Evolutionary conservation across 1,140 invertebrate genomes (phyloP).

Genomic region (Berghia stephanieae): DNA sequence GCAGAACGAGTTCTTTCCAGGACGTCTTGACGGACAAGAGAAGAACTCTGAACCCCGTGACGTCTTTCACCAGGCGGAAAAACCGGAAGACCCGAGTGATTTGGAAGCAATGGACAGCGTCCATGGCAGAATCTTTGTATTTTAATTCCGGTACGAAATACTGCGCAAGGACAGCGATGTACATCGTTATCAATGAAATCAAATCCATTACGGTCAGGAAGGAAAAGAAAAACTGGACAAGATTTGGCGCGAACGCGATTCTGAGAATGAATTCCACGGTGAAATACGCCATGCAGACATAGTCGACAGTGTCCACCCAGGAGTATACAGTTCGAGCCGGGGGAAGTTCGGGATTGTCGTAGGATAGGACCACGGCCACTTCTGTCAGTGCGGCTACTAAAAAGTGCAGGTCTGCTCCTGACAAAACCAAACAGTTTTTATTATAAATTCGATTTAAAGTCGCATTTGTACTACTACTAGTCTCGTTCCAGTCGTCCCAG

Average conservation of each 20-base stretch:
- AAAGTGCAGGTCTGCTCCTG: too few species aligned
- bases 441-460: too few species aligned
- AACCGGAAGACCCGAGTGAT: slow-evolving; percentile 98
- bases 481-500: too few species aligned
- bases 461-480: too few species aligned
- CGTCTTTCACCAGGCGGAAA: slow-evolving; percentile 88
- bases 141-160: slow-evolving; percentile 35
- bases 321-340: too few species aligned
- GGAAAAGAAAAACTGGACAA: slow-evolving; percentile 69
- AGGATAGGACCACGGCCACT: too few species aligned
- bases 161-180: slow-evolving; percentile 32
- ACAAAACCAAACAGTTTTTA: too few species aligned
- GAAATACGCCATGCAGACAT: slow-evolving; percentile 65
- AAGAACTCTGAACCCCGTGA: slow-evolving; percentile 80
- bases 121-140: slow-evolving; percentile 31
- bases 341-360: too few species aligned
- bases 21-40: slow-evolving; percentile 76
- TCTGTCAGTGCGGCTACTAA: too few species aligned
- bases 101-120: slow-evolving; percentile 79
- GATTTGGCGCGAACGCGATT: slow-evolving; percentile 60
- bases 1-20: slow-evolving; percentile 44
- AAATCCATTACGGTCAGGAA: slow-evolving; percentile 99
- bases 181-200: slow-evolving; percentile 76
- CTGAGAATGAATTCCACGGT: slow-evolving; percentile 58
- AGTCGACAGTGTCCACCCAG: slow-evolving; percentile 43